These are phyloP conservation scores for Prunella strophiata DNA, from an alignment of 2,797 vertebrate species.

Conservation along the genomic window DNA sequence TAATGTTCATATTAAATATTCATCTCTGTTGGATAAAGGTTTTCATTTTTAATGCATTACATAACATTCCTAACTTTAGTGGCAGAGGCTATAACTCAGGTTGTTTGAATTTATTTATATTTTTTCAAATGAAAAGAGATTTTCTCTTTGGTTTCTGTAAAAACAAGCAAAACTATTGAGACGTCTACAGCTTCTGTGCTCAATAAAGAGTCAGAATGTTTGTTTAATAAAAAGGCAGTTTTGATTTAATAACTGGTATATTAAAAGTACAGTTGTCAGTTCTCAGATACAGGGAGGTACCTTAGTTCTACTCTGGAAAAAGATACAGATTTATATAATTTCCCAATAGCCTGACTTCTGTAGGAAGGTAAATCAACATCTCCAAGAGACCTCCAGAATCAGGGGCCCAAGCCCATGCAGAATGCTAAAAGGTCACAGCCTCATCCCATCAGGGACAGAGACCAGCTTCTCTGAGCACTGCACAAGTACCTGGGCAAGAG, in stretches of 20 bases:
- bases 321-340: background rate
- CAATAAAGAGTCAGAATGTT: background rate
- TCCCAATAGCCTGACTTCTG: background rate
- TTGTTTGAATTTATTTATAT: background rate
- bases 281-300: background rate
- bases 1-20: conserved; percentile 37
- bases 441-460: background rate
- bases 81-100: background rate
- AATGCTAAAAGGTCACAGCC: background rate
- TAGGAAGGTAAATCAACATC: background rate
- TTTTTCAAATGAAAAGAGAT: background rate
- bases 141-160: background rate
- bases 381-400: background rate
- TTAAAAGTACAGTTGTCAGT: background rate
- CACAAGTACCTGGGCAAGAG: background rate
- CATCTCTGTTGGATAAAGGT: conserved; percentile 8
- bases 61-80: conserved; percentile 22
- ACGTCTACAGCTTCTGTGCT: background rate
- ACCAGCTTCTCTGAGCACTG: background rate
- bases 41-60: conserved; percentile 36
- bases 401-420: background rate
- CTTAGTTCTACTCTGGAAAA: background rate
- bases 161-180: background rate
- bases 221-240: background rate
- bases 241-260: background rate